These are phyloP conservation scores for Pomacea maculata DNA, from an alignment of 1,140 invertebrate genomes.

Conservation along the genomic window DNA sequence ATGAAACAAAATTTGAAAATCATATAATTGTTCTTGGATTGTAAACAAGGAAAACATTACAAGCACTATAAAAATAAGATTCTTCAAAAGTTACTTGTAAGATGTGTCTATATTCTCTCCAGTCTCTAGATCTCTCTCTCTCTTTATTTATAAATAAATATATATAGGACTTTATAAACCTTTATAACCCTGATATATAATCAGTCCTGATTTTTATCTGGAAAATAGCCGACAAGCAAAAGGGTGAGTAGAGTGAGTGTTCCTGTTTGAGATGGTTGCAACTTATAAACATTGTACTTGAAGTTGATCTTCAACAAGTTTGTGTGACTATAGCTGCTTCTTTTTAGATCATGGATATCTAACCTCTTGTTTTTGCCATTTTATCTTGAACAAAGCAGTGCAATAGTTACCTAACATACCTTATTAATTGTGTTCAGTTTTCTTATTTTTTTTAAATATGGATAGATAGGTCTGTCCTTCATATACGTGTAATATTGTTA, in stretches of 20 bases:
- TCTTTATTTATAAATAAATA: neutral
- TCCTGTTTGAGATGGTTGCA: neutral
- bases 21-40: too few relatives aligned
- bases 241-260: constrained; percentile 32
- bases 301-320: neutral
- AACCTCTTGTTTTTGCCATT: neutral
- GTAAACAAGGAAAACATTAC: too few relatives aligned
- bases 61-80: too few relatives aligned
- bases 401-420: too few relatives aligned
- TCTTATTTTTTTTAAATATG: neutral
- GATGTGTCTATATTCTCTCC: neutral
- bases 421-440: too few relatives aligned
- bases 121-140: neutral
- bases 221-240: constrained; percentile 32
- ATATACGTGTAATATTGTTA: too few relatives aligned
- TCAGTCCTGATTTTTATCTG: constrained; percentile 8
- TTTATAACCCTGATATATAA: neutral
- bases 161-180: neutral
- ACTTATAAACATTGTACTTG: neutral
- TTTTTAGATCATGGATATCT: neutral
- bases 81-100: too few relatives aligned
- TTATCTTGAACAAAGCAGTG: neutral
- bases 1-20: too few relatives aligned
- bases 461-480: neutral
- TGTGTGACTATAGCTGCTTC: neutral